Evolutionary conservation across 2,113 vertebrate species (phyloP).

Genomic region (Paratilapia polleni): DNA sequence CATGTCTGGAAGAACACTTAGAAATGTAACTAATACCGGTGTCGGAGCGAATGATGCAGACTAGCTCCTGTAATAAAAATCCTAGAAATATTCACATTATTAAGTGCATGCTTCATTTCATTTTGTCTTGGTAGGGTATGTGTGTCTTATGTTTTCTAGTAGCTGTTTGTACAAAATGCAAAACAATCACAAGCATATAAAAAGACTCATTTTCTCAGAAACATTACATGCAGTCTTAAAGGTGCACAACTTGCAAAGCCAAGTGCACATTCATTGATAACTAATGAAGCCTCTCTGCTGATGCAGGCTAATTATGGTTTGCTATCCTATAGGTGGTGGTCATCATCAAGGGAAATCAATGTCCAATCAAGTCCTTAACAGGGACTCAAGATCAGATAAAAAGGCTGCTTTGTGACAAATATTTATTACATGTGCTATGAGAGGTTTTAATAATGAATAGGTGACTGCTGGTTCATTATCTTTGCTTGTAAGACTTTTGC

Average conservation of each 20-base stretch:
- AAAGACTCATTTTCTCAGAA: background rate
- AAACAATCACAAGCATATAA: background rate
- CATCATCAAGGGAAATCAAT: slow-evolving; percentile 71
- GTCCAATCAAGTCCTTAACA: slow-evolving; percentile 63
- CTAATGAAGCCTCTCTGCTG: slow-evolving; percentile 14
- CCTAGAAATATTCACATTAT: background rate
- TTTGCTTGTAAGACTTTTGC: background rate
- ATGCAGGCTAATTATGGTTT: slow-evolving; percentile 33
- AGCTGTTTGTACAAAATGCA: background rate
- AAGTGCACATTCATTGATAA: slow-evolving; percentile 13
- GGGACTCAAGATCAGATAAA: background rate
- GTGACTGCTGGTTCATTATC: background rate
- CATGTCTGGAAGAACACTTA: background rate
- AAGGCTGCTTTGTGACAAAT: slow-evolving; percentile 8
- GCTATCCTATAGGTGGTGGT: slow-evolving; percentile 33
- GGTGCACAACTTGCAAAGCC: slow-evolving; percentile 15
- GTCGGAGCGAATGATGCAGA: background rate
- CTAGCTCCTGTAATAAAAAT: background rate
- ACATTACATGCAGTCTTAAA: slow-evolving; percentile 8
- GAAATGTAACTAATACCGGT: background rate
- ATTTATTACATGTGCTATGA: slow-evolving; percentile 27
- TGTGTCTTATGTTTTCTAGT: background rate
- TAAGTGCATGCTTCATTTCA: background rate
- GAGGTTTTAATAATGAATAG: background rate
- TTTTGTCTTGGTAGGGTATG: background rate